Base-by-base conservation (phyloP, 2,797 vertebrate genomes). In the Philypnodon macrostomus region DNA sequence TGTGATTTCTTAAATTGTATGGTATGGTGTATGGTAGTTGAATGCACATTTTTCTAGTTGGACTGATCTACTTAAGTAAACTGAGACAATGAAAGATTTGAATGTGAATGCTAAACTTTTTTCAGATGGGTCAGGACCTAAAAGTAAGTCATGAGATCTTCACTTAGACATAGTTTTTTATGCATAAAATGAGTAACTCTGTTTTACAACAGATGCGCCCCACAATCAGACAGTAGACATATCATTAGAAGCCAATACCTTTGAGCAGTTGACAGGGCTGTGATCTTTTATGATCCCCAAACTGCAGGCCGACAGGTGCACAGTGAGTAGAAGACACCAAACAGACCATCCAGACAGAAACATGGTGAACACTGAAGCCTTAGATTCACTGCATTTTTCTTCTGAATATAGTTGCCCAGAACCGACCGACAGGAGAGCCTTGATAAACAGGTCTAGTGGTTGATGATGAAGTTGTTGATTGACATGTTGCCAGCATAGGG, bases 231-330 rank as follows among this genome's bases (percentile, higher is more conserved):
- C n/a, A n/a, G n/a, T n/a, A n/a, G n/a, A n/a, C n/a, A n/a, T n/a
- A n/a, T n/a, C n/a, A n/a, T n/a, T n/a, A n/a, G n/a, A n/a, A 38
- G 16, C n/a, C 32, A 12, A 9, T 79, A 85, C 84, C 80, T 84
- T 60, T 12, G 67, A 70, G 47, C 80, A 86, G 21, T 47, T 44
- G 4, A 85, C 73, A 18, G 36, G 5, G 14, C 24, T 26, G 16
- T 58, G 47, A 40, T 64, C 19, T 49, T 27, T 23, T 29, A 31
- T 39, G 12, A 48, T 29, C 33, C 73, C 55, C 68, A 79, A 52
- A 46, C 15, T 10, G 6, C 47, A 50, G 24, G 51, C 27, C 4
- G 67, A 24, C 12, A 13, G 13, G 5, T 0, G 19, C 1, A 65
- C 40, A 19, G 38, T 46, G 40, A 80, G 36, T 34, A 79, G 51